phyloP scores from a whole-genome alignment of 2,113 vertebrate genomes.

The Trinectes maculatus region DNA sequence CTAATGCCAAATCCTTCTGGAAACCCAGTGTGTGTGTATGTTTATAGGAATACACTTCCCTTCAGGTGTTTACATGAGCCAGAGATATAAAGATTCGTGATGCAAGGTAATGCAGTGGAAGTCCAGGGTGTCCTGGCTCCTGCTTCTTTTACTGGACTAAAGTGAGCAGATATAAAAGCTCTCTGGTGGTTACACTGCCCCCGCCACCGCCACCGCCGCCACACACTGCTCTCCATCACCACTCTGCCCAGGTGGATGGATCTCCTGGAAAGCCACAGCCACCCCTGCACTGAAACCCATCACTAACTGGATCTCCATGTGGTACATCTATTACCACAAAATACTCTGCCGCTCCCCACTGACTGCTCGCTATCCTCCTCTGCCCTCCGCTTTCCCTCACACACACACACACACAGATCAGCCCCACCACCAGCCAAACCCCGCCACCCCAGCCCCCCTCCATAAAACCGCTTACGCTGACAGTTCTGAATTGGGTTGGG shows the following conservation, averaged over 20 bases:
- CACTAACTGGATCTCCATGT: conserved; percentile 73
- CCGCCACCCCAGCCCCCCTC: conserved; percentile 19
- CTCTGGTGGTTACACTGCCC: conserved; percentile 32
- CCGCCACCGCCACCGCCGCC: neutral
- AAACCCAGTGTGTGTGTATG: conserved; percentile 37
- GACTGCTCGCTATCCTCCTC: conserved; percentile 51
- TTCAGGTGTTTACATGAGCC: conserved; percentile 26
- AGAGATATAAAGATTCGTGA: conserved; percentile 56
- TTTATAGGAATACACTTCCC: too few species aligned
- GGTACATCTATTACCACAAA: conserved; percentile 78
- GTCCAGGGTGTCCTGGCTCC: conserved; percentile 37
- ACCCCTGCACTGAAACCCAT: conserved; percentile 56
- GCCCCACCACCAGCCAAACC: neutral
- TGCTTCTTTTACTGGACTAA: conserved; percentile 53
- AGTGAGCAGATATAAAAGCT: conserved; percentile 71
- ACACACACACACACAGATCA: conserved; percentile 8
- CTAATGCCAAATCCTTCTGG: conserved; percentile 59
- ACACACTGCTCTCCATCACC: neutral
- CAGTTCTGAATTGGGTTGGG: conserved; percentile 66
- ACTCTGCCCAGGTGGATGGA: conserved; percentile 1
- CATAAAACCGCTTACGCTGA: conserved; percentile 65
- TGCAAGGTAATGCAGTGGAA: conserved; percentile 40
- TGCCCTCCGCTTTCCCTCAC: conserved; percentile 16
- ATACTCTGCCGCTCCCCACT: conserved; percentile 60
- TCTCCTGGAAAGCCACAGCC: neutral